phyloP scores from a whole-genome alignment of 2,888 invertebrate species.

The Mythimna vitellina region DNA sequence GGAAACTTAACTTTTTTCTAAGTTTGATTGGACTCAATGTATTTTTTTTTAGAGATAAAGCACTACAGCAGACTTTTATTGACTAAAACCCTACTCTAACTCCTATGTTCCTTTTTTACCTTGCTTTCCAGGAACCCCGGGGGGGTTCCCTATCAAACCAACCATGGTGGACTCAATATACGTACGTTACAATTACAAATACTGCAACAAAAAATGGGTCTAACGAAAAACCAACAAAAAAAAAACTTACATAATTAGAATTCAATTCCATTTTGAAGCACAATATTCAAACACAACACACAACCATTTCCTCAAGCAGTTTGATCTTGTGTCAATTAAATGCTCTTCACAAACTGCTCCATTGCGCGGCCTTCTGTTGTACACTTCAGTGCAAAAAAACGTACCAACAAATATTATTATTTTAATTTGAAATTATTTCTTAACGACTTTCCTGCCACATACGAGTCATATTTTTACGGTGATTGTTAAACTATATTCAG shows the following conservation, averaged over 20 bases:
- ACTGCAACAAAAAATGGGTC: no score
- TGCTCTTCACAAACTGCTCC: conserved; percentile 37
- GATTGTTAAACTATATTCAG: conserved; percentile 10
- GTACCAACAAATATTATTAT: not conserved
- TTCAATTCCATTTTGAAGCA: conserved; percentile 57
- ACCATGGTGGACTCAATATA: no score
- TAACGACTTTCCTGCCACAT: conserved; percentile 16
- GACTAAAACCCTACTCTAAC: no score
- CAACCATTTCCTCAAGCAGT: conserved; percentile 47
- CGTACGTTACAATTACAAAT: no score
- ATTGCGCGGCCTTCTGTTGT: conserved; percentile 28
- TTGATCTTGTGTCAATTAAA: conserved; percentile 55
- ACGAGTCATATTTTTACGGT: conserved; percentile 3
- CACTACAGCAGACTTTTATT: no score
- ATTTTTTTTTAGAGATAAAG: no score
- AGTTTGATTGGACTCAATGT: no score
- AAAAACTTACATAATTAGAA: conserved; percentile 52
- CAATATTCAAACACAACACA: conserved; percentile 54
- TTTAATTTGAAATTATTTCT: conserved; percentile 6
- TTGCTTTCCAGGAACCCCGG: no score
- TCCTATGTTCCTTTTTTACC: no score
- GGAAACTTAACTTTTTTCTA: no score
- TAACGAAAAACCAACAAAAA: not conserved
- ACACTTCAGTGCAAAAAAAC: conserved; percentile 47
- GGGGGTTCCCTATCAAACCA: no score